A percentile compares a stretch with the other conserved stretches of the same genome.
These are phyloP conservation scores for Solea senegalensis DNA, from an alignment of 2,113 vertebrate genomes.

Conservation along the genomic window DNA sequence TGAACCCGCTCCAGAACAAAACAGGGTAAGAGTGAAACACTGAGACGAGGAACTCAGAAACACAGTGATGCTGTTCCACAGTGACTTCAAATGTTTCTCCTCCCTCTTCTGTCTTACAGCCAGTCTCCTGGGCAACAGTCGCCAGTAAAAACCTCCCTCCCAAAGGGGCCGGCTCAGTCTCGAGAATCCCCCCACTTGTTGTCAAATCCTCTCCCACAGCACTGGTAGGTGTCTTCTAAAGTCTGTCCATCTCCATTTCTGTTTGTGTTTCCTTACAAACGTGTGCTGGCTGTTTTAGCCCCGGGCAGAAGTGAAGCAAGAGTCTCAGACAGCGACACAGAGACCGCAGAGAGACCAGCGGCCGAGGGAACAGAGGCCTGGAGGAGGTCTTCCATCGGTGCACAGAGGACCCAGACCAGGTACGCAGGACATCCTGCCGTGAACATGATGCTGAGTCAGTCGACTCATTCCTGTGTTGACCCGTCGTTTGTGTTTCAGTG, in stretches of 20 bases:
- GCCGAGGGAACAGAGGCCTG: slow-evolving; percentile 90
- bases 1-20: slow-evolving; percentile 89
- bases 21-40: slow-evolving; percentile 74
- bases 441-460: too few relatives aligned
- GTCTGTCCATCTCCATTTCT: not conserved
- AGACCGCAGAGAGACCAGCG: slow-evolving; percentile 94
- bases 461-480: too few relatives aligned
- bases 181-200: slow-evolving; percentile 93
- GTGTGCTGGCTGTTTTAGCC: slow-evolving; percentile 75
- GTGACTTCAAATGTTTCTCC: too few relatives aligned
- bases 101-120: slow-evolving; percentile 41
- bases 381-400: slow-evolving; percentile 84
- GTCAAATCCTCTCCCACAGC: slow-evolving; percentile 88
- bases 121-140: slow-evolving; percentile 96
- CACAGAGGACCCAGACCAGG: slow-evolving; percentile 91
- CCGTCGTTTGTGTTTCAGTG: slow-evolving; percentile 66
- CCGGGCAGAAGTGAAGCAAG: slow-evolving; percentile 89
- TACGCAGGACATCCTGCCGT: slow-evolving; percentile 1
- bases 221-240: slow-evolving; percentile 79
- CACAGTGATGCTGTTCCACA: not conserved
- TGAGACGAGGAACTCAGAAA: too few relatives aligned
- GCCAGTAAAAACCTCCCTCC: slow-evolving; percentile 98
- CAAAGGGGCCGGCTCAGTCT: slow-evolving; percentile 92
- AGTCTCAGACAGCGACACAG: slow-evolving; percentile 89
- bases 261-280: not conserved